A percentile compares a stretch with the other conserved stretches of the same genome.
phyloP scores from a whole-genome alignment of 2,113 vertebrate genomes.

The Emydura subglobosa region DNA sequence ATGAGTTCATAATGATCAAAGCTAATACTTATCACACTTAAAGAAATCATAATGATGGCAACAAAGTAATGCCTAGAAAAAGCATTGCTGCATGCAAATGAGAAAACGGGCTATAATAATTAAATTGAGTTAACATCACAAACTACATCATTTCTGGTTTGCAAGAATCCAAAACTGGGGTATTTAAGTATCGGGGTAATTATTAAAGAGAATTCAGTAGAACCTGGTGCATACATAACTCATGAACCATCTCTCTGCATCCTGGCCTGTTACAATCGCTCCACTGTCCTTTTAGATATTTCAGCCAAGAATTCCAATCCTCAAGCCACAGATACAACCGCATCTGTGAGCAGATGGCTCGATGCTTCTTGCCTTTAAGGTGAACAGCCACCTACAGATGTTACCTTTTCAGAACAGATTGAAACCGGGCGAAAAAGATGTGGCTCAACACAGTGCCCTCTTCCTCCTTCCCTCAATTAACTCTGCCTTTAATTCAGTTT shows the following conservation, averaged over 20 bases:
- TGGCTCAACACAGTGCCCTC: background rate
- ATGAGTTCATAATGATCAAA: background rate
- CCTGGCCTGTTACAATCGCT: background rate
- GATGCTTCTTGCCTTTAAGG: background rate
- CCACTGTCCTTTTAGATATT: background rate
- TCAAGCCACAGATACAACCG: background rate
- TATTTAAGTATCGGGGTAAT: background rate
- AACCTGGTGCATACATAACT: background rate
- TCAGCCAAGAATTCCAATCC: background rate
- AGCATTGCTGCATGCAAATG: background rate
- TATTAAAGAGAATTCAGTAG: background rate
- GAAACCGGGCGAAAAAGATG: background rate
- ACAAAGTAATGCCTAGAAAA: background rate
- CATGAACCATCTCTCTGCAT: background rate
- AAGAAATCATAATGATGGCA: background rate
- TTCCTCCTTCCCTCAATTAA: conserved; percentile 1
- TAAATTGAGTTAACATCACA: background rate
- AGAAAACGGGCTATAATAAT: background rate
- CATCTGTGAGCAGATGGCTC: background rate
- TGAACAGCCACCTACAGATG: background rate
- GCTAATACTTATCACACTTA: background rate
- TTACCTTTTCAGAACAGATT: background rate
- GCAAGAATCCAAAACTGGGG: background rate
- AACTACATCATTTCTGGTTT: background rate
- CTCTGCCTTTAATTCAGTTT: background rate